Evolutionary conservation across 2,113 vertebrate genomes (phyloP).

Genomic region (Micromys minutus): DNA sequence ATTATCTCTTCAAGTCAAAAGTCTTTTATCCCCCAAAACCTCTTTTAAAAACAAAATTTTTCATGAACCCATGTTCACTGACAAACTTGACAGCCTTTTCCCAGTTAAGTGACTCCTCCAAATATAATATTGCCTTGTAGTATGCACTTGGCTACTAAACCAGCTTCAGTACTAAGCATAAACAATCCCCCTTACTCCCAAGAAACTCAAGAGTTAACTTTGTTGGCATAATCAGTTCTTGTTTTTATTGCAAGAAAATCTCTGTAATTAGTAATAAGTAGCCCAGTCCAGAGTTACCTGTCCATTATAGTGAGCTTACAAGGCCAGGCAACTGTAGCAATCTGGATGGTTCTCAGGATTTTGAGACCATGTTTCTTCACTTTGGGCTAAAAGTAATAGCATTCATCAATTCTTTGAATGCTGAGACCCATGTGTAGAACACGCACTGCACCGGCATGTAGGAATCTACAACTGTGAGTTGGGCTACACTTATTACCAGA

Average conservation of each 20-base stretch:
- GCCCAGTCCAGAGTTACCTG: neutral
- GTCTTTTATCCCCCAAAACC: neutral
- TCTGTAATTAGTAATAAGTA: neutral
- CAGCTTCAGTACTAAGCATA: neutral
- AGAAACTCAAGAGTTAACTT: neutral
- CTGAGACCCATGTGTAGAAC: neutral
- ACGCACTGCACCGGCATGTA: neutral
- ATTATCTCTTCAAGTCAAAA: neutral
- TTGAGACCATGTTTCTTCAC: too few relatives aligned
- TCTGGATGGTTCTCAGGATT: too few relatives aligned
- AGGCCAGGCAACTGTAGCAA: neutral
- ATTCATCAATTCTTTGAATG: neutral
- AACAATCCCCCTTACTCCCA: neutral
- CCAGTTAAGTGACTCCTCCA: neutral
- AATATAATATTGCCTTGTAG: neutral
- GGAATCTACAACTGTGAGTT: neutral
- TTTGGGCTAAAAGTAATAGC: neutral
- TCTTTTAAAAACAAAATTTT: neutral
- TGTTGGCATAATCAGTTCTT: neutral
- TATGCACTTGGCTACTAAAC: neutral
- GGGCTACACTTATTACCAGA: neutral
- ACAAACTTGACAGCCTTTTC: neutral
- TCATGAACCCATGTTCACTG: neutral
- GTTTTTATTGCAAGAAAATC: neutral
- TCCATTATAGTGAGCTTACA: neutral